Percentiles rank a stretch among this genome's conserved stretches.
Evolutionary conservation across 2,888 invertebrate genomes (phyloP).

Genomic region (Sipha maydis): DNA sequence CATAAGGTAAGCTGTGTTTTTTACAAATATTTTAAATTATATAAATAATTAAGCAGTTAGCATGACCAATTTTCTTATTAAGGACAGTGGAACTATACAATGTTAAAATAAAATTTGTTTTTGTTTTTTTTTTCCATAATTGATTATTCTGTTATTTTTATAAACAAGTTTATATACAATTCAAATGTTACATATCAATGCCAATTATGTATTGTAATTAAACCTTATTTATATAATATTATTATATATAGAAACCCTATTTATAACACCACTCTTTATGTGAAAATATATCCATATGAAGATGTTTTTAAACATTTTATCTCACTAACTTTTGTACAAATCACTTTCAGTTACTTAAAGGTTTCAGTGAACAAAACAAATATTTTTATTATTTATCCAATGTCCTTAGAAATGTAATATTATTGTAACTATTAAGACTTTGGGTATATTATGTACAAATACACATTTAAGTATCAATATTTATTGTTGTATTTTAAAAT

Average conservation of each 20-base stretch:
- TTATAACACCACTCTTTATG: neutral
- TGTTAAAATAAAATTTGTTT: neutral
- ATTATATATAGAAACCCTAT: too few relatives aligned
- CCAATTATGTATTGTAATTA: neutral
- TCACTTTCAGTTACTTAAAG: neutral
- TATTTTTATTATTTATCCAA: neutral
- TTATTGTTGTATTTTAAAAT: neutral
- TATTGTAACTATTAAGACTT: neutral
- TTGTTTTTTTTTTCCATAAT: neutral
- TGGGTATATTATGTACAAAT: neutral
- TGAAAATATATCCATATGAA: neutral
- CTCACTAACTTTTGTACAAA: neutral
- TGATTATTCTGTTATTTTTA: neutral
- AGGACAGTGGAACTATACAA: slow-evolving; percentile 1
- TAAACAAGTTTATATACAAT: neutral
- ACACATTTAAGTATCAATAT: slow-evolving; percentile 1
- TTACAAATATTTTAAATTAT: neutral
- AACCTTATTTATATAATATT: too few relatives aligned
- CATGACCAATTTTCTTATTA: slow-evolving; percentile 55
- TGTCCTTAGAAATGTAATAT: slow-evolving; percentile 12
- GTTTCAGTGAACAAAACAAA: neutral
- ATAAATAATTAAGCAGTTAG: slow-evolving; percentile 7
- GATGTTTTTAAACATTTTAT: neutral
- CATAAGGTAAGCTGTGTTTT: slow-evolving; percentile 54
- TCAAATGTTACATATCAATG: neutral